Conservation (phyloP, 1,140 invertebrate genomes). For the Epicauta chinensis region DNA sequence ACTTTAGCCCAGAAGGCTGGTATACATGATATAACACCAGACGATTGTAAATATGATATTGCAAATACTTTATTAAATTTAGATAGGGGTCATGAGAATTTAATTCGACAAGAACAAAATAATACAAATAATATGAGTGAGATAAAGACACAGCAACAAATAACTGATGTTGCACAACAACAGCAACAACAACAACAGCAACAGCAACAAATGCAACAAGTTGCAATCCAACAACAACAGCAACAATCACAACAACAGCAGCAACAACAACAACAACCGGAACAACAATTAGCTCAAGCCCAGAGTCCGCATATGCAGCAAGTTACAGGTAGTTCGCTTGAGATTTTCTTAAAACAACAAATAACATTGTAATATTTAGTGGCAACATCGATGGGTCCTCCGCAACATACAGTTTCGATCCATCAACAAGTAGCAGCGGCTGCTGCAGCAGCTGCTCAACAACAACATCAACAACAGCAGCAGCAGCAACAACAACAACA, state of each 20-base stretch:
- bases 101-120: slow-evolving; percentile 18
- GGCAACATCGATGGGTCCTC: slow-evolving; percentile 44
- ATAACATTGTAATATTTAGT: slow-evolving; percentile 22
- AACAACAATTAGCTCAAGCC: slow-evolving; percentile 43
- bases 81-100: slow-evolving; percentile 43
- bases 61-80: slow-evolving; percentile 51
- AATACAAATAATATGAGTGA: slow-evolving; percentile 29
- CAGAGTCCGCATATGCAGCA: slow-evolving; percentile 53
- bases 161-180: slow-evolving; percentile 26
- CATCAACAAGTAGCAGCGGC: slow-evolving; percentile 36
- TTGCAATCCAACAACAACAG: slow-evolving; percentile 20
- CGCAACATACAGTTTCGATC: slow-evolving; percentile 42
- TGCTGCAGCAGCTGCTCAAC: background rate
- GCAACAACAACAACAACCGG: slow-evolving; percentile 40
- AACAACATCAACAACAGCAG: slow-evolving; percentile 32
- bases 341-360: slow-evolving; percentile 31
- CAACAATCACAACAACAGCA: slow-evolving; percentile 31
- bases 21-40: slow-evolving; percentile 50
- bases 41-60: slow-evolving; percentile 59
- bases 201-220: slow-evolving; percentile 49
- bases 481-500: slow-evolving; percentile 31
- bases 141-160: slow-evolving; percentile 35
- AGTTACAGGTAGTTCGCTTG: slow-evolving; percentile 36
- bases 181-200: slow-evolving; percentile 39
- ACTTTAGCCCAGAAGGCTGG: slow-evolving; percentile 60